A percentile compares a stretch with the other conserved stretches of the same genome.
These are phyloP conservation scores for Hyphantria cunea DNA, from an alignment of 1,140 invertebrate genomes.

Conservation along the genomic window DNA sequence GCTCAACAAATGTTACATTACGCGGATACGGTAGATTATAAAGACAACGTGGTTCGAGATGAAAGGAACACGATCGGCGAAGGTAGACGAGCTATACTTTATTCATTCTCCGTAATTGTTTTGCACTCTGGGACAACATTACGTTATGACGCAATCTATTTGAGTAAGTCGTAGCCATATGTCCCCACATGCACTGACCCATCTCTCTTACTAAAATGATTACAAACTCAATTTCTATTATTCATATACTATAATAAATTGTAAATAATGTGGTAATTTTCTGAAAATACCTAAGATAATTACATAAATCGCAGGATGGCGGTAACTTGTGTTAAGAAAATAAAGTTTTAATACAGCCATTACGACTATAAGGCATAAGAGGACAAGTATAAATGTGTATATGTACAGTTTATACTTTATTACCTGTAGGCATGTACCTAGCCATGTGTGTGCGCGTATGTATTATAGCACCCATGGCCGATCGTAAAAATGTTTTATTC, in stretches of 20 bases:
- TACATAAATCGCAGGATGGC: neutral
- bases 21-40: slow-evolving; percentile 63
- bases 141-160: slow-evolving; percentile 72
- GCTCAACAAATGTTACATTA: slow-evolving; percentile 61
- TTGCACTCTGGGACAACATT: slow-evolving; percentile 57
- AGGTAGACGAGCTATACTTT: slow-evolving; percentile 57
- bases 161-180: slow-evolving; percentile 66
- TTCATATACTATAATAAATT: no score
- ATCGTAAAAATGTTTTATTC: slow-evolving; percentile 81
- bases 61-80: slow-evolving; percentile 38
- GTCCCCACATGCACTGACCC: slow-evolving; percentile 33
- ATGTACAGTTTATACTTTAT: slow-evolving; percentile 39
- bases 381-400: slow-evolving; percentile 22
- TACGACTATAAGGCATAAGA: slow-evolving; percentile 8
- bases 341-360: slow-evolving; percentile 6
- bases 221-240: no score
- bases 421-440: slow-evolving; percentile 41
- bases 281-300: no score
- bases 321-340: slow-evolving; percentile 12
- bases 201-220: neutral
- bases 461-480: slow-evolving; percentile 76
- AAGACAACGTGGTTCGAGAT: slow-evolving; percentile 62
- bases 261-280: no score
- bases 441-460: slow-evolving; percentile 42
- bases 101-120: slow-evolving; percentile 73